A percentile compares a stretch with the other conserved stretches of the same genome.
Evolutionary conservation across 2,113 vertebrate genomes (phyloP).

Genomic region (Haliaeetus leucogaster): DNA sequence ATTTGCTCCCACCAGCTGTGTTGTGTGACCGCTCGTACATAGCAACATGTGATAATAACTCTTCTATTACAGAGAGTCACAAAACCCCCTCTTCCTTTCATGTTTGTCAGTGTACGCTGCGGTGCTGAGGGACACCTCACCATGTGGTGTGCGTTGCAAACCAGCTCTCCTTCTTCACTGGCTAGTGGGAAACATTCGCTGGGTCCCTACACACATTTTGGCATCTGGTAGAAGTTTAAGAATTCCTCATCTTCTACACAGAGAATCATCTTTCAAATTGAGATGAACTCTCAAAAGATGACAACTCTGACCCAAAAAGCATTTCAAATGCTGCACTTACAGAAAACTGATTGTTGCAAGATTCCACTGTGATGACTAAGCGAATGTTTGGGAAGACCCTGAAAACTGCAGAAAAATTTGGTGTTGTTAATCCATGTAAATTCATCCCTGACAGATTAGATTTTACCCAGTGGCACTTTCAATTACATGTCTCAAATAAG

Average conservation of each 20-base stretch:
- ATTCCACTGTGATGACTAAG: slow-evolving; percentile 47
- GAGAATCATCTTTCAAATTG: slow-evolving; percentile 15
- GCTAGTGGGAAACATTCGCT: background rate
- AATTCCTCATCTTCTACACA: slow-evolving; percentile 14
- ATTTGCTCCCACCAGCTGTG: background rate
- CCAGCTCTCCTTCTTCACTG: background rate
- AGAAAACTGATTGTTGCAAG: slow-evolving; percentile 31
- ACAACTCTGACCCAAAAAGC: slow-evolving; percentile 23
- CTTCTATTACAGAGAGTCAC: background rate
- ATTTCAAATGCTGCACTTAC: slow-evolving; percentile 44
- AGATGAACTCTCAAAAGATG: slow-evolving; percentile 41
- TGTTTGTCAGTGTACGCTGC: background rate
- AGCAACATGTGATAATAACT: background rate
- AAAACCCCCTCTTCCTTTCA: background rate
- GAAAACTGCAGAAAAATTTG: slow-evolving; percentile 44
- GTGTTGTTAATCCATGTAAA: slow-evolving; percentile 34
- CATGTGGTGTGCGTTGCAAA: background rate
- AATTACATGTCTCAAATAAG: slow-evolving; percentile 67
- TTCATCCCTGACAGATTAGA: slow-evolving; percentile 53
- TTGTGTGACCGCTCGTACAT: fast-evolving
- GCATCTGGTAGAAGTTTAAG: slow-evolving; percentile 36
- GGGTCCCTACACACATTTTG: background rate
- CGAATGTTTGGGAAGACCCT: slow-evolving; percentile 5
- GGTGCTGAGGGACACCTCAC: background rate
- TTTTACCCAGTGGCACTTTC: slow-evolving; percentile 67